Base-by-base conservation (phyloP, 2,888 invertebrate genomes). In the Diplolepis rosae region DNA sequence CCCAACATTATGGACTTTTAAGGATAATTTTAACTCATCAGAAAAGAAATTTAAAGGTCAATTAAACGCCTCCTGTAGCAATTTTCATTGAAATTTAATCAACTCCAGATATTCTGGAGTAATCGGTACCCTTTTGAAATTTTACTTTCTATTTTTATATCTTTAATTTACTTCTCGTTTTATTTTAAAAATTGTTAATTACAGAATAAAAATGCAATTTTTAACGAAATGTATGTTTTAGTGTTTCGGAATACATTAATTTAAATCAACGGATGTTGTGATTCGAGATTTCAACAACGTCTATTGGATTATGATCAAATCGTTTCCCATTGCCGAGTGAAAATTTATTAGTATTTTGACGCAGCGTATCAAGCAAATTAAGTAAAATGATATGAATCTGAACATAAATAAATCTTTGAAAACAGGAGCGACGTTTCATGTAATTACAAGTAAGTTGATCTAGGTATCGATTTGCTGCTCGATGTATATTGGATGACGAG, bases 401-500 rank as follows among this genome's bases (percentile, higher is more conserved):
- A 13, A 35, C 56, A 61, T 61, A 61, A 61, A 56, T 56, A 56
- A 56, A 61, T 61, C 22, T 35, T 39, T 35, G 32, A 32, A 32
- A 54, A 32, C 24, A 27, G 51, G 15, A 28, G 30, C 24, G 24
- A 39, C 35, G 24, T 39, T 61, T 35, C 24, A 13, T 32, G 56
- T 35, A 35, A 54, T 54, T 54, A 30, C 9, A 18, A 5, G 56
- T 56, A 56, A 56, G 32, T 22, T 35, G 56, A 56, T 56, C 13
- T 22, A 11, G 11, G 35, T 35, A 56, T 61, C 56, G 56, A 35
- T 61, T 61, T 6, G 22, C 2, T 39, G 39, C 35, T 35, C 35
- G 24, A 22, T 61, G n/a, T n/a, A n/a, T n/a, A 35, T 61, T n/a
- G 24, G 39, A 61, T 61, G 61, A 61, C 61, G 39, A 39, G 61